Percentiles rank a stretch among this genome's conserved stretches.
Evolutionary conservation across 2,113 vertebrate species (phyloP).

Genomic region (Macaca mulatta): DNA sequence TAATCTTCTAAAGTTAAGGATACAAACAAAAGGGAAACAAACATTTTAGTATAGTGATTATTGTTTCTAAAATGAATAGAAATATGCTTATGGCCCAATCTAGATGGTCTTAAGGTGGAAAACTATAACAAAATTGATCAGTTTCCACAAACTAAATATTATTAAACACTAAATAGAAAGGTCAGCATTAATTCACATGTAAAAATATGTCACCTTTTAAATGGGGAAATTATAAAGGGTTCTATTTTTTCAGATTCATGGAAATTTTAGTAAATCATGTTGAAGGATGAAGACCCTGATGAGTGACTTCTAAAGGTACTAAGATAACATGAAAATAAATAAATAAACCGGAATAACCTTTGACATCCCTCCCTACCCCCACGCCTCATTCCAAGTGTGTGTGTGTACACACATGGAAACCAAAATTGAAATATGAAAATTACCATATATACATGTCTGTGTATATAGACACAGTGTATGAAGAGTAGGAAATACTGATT

Average conservation of each 20-base stretch:
- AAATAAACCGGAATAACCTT: neutral
- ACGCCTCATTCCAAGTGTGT: neutral
- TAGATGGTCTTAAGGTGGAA: neutral
- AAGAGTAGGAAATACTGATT: neutral
- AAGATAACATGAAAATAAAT: neutral
- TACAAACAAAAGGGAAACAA: neutral
- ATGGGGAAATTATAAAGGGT: neutral
- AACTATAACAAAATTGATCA: neutral
- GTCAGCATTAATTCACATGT: neutral
- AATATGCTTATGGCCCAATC: neutral
- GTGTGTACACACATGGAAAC: neutral
- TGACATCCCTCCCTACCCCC: neutral
- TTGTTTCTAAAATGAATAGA: constrained; percentile 21
- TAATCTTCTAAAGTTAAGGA: constrained; percentile 63
- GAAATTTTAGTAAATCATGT: neutral
- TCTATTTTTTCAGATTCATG: neutral
- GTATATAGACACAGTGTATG: neutral
- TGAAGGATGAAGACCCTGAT: neutral
- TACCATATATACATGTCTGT: neutral
- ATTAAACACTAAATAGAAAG: constrained; percentile 8
- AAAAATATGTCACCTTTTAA: neutral
- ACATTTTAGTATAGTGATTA: neutral
- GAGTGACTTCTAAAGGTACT: neutral
- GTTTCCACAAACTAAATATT: neutral
- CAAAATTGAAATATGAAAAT: neutral